Evolutionary conservation across 2,888 invertebrate genomes (phyloP), one percentile per base, ranked within the genome.

Genomic region (Mythimna pallens): DNA sequence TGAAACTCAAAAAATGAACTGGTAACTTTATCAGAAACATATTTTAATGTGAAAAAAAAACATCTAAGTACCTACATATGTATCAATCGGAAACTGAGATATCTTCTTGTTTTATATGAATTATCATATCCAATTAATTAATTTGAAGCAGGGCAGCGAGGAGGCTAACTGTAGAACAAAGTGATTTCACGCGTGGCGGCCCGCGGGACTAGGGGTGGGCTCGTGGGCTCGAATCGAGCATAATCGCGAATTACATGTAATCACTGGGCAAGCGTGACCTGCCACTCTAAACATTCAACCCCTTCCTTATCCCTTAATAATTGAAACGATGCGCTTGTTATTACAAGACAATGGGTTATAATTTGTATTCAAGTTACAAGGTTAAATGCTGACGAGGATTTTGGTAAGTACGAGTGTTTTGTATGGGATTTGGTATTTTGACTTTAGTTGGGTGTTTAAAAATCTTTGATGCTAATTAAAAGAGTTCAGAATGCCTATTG

Each of bases 131-230:
- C 57, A 72, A 78, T 84, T 68, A 81, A 73, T 83, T 72, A 83
- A 78, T 70, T 72, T 10, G 59, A 70, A 79, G 72, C 68, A 80
- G 75, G 91, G 91, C 92, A 89, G 92, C 89, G 89, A 93, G 89
- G 88, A 92, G 92, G 91, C 92, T 91, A 94, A 92, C 93, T 87
- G 89, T 90, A 93, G 93, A 93, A 95, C 94, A 94, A 95, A 94
- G 94, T 95, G 96, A 96, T 96, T 96, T 96, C 95, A 96, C 95
- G 96, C 94, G 89, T 92, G 92, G 92, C 86, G 88, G 91, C 86
- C 82, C 88, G 80, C 65, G 67, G 30, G 73, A 34, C 90, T 86
- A 90, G 91, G 93, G 93, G 93, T 92, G 91, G 90, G 90, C 36
- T 36, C 36, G 36, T 9, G 9, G 9, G 9, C 89, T 92, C 40